Conservation (phyloP, 2,113 vertebrate species). For the Nycticryphes semicollaris region DNA sequence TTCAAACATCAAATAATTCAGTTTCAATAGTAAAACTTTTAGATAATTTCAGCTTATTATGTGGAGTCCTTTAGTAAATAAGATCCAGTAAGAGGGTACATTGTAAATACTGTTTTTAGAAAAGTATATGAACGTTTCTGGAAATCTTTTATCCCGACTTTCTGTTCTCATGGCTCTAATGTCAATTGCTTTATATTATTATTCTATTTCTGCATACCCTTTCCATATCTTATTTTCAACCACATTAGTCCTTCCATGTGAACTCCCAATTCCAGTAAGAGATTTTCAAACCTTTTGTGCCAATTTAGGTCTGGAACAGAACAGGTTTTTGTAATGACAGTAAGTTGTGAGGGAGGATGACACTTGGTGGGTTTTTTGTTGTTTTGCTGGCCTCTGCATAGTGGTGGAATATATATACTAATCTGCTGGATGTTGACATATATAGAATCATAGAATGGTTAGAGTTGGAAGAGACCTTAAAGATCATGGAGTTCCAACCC, state of each 20-base stretch:
- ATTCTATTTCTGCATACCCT: background rate
- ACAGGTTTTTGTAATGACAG: background rate
- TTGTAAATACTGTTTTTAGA: background rate
- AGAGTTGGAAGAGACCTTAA: too few species aligned
- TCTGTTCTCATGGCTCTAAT: background rate
- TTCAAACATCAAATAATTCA: background rate
- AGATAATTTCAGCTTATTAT: background rate
- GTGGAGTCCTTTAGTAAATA: background rate
- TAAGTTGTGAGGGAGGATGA: fast-evolving
- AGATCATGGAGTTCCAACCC: too few species aligned
- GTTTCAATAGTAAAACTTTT: background rate
- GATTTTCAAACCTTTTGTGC: background rate
- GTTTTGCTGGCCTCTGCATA: background rate
- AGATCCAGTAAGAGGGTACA: background rate
- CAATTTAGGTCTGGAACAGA: background rate
- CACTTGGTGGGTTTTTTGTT: background rate
- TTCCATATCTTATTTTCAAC: background rate
- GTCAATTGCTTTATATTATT: background rate
- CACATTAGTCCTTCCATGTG: background rate
- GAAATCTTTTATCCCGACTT: background rate
- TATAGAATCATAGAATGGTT: too few species aligned
- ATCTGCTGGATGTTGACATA: background rate
- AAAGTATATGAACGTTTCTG: background rate
- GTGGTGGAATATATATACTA: background rate
- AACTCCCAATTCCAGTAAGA: background rate